These are phyloP conservation scores for Boloria selene DNA, from an alignment of 2,888 invertebrate species.

Conservation along the genomic window DNA sequence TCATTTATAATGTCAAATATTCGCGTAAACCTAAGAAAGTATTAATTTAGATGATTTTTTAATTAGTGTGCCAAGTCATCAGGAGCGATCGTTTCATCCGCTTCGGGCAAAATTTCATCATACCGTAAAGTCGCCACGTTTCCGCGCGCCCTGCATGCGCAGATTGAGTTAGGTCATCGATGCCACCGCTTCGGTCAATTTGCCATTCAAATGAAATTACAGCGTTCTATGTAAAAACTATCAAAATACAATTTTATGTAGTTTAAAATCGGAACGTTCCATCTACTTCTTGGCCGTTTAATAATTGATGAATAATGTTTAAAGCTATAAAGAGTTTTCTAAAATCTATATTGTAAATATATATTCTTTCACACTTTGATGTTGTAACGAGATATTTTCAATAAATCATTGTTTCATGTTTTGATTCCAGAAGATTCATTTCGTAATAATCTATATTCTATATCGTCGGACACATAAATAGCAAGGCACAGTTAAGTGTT, in stretches of 20 bases:
- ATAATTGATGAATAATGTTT: slow-evolving; percentile 20
- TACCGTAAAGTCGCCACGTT: background rate
- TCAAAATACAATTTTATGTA: background rate
- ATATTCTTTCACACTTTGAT: too few relatives aligned
- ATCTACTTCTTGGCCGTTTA: slow-evolving; percentile 8
- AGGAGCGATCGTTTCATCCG: background rate
- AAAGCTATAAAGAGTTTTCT: slow-evolving; percentile 4
- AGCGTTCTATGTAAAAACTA: background rate
- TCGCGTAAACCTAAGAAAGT: too few relatives aligned
- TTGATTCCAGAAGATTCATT: too few relatives aligned
- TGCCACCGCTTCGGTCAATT: slow-evolving; percentile 8
- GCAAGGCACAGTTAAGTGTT: too few relatives aligned
- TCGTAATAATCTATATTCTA: too few relatives aligned
- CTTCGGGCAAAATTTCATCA: background rate
- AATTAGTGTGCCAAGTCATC: background rate
- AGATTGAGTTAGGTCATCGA: slow-evolving; percentile 3
- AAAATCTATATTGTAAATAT: background rate
- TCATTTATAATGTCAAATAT: too few relatives aligned
- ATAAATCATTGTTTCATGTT: too few relatives aligned
- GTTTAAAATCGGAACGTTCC: slow-evolving; percentile 15
- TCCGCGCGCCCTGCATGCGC: background rate
- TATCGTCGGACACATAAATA: too few relatives aligned
- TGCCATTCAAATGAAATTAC: slow-evolving; percentile 18
- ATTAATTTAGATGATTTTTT: too few relatives aligned
- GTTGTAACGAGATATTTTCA: too few relatives aligned